These are phyloP conservation scores for Herpailurus yagouaroundi DNA, from an alignment of 2,113 vertebrate genomes.

Conservation along the genomic window DNA sequence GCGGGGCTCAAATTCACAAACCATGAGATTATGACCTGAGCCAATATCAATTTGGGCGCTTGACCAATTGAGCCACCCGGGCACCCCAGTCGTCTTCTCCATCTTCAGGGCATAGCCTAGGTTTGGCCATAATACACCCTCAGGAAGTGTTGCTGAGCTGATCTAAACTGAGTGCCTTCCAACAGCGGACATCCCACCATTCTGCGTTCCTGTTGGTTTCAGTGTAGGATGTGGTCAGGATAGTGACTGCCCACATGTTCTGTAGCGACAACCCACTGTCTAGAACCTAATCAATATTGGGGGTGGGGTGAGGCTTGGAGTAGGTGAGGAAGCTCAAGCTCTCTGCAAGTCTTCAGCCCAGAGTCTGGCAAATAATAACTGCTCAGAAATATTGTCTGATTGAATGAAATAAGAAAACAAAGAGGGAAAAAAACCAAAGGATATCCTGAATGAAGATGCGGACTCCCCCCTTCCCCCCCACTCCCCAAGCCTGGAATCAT, in stretches of 20 bases:
- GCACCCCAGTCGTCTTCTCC: not conserved
- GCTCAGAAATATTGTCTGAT: not conserved
- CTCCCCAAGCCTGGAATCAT: not conserved
- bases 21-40: too few relatives aligned
- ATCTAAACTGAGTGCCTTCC: not conserved
- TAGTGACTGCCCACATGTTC: not conserved
- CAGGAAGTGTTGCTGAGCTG: not conserved
- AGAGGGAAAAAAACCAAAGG: not conserved
- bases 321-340: not conserved
- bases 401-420: not conserved
- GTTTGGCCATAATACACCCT: not conserved
- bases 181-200: not conserved
- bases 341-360: not conserved
- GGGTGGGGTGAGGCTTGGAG: rapidly evolving
- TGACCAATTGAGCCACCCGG: too few relatives aligned
- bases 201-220: not conserved
- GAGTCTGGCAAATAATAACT: not conserved
- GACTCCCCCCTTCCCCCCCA: not conserved
- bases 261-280: not conserved
- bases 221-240: rapidly evolving
- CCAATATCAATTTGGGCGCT: too few relatives aligned
- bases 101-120: not conserved
- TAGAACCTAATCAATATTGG: not conserved
- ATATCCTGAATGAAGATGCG: not conserved
- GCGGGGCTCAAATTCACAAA: too few relatives aligned